phyloP scores from a whole-genome alignment of 2,888 invertebrate species.

The Margaritifera margaritifera region DNA sequence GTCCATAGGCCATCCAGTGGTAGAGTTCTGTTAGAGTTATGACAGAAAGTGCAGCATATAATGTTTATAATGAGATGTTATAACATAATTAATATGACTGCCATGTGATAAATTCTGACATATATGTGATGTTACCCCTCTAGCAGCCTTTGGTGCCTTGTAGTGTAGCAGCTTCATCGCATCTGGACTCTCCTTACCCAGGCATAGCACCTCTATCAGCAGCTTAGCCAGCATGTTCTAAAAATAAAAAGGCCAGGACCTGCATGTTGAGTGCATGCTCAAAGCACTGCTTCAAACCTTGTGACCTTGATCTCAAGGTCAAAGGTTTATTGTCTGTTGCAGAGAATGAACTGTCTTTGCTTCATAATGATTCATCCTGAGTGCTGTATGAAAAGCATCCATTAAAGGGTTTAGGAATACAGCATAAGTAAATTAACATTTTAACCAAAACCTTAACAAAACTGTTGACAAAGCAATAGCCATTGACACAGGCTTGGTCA shows the following conservation, averaged over 20 bases:
- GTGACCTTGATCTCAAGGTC: background rate
- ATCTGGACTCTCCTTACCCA: constrained; percentile 80
- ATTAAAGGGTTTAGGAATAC: no score
- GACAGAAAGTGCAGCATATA: no score
- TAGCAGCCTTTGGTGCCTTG: constrained; percentile 76
- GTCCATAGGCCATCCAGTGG: no score
- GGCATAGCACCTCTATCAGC: constrained; percentile 82
- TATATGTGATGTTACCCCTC: constrained; percentile 48
- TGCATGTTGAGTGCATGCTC: background rate
- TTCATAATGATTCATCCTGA: no score
- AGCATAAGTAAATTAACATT: no score
- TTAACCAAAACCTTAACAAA: no score
- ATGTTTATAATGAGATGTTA: background rate
- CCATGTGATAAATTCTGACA: background rate
- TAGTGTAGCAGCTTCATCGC: constrained; percentile 77
- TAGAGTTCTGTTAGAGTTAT: no score
- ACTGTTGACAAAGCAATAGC: no score
- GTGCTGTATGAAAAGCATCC: no score
- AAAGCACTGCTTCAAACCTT: background rate
- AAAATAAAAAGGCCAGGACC: constrained; percentile 24
- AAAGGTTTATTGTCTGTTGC: background rate
- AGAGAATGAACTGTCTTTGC: background rate
- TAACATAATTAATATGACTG: background rate
- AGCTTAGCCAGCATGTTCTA: constrained; percentile 80
- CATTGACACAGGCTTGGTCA: no score